These are phyloP conservation scores for Pantherophis guttatus DNA, from an alignment of 2,113 vertebrate genomes.

Conservation along the genomic window DNA sequence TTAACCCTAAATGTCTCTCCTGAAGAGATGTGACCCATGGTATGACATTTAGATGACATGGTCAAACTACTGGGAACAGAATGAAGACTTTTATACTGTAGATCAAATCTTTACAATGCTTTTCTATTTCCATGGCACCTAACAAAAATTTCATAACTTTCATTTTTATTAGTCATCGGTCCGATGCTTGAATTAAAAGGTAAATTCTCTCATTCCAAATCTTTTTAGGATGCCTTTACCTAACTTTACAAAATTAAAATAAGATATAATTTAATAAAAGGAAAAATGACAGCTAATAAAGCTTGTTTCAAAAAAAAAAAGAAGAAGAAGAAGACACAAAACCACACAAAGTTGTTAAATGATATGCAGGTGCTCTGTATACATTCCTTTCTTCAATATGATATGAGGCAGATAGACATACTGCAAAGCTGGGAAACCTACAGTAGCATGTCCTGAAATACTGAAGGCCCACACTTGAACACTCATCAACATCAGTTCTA, in stretches of 20 bases:
- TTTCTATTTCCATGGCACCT: conserved; percentile 20
- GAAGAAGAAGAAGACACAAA: background rate
- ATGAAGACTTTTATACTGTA: conserved; percentile 9
- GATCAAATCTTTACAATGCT: conserved; percentile 25
- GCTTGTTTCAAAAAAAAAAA: background rate
- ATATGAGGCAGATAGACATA: background rate
- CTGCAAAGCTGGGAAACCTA: background rate
- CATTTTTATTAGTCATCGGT: conserved; percentile 17
- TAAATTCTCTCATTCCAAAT: background rate
- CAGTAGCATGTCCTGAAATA: background rate
- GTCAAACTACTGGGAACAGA: conserved; percentile 15
- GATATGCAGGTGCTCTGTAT: background rate
- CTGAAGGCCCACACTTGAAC: background rate
- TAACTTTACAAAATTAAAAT: background rate
- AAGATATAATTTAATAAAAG: conserved; percentile 25
- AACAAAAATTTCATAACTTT: conserved; percentile 1
- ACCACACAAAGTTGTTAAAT: background rate
- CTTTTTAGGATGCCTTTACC: conserved; percentile 20
- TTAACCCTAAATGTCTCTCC: conserved; percentile 35
- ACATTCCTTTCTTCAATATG: background rate
- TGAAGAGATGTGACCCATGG: conserved; percentile 29
- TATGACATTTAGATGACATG: conserved; percentile 19
- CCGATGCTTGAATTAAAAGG: conserved; percentile 40
- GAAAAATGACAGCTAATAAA: conserved; percentile 18
- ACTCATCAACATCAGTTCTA: background rate